Evolutionary conservation across 2,113 vertebrate species (phyloP).

Genomic region (Microcebus murinus): DNA sequence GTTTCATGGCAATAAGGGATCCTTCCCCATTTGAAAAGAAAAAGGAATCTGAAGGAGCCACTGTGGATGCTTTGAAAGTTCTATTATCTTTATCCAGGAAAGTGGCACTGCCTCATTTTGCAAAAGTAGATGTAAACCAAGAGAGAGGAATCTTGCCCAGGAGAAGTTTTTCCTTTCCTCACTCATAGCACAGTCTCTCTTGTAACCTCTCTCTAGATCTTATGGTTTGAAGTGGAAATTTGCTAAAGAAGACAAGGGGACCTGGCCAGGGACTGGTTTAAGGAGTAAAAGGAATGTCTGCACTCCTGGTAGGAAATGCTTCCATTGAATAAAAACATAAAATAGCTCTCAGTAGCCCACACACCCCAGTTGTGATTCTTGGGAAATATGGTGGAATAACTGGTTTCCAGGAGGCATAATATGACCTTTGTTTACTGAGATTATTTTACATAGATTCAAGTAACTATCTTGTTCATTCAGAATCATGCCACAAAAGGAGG

Average conservation of each 20-base stretch:
- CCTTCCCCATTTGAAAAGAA: background rate
- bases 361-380: background rate
- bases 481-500: background rate
- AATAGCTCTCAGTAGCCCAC: background rate
- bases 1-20: background rate
- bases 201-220: background rate
- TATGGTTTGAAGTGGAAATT: background rate
- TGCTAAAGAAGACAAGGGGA: background rate
- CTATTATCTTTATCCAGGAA: background rate
- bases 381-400: background rate
- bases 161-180: background rate
- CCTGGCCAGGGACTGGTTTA: background rate
- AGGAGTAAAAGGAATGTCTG: background rate
- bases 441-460: background rate
- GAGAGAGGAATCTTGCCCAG: background rate
- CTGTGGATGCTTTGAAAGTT: background rate
- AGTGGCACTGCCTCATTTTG: background rate
- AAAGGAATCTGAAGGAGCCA: background rate
- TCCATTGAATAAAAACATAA: background rate
- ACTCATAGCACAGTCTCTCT: background rate
- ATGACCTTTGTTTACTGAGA: background rate
- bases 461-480: background rate
- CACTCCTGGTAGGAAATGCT: background rate
- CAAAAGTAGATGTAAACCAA: background rate
- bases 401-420: background rate